Evolutionary conservation across 2,113 vertebrate species (phyloP).

Genomic region (Polypterus bichir): DNA sequence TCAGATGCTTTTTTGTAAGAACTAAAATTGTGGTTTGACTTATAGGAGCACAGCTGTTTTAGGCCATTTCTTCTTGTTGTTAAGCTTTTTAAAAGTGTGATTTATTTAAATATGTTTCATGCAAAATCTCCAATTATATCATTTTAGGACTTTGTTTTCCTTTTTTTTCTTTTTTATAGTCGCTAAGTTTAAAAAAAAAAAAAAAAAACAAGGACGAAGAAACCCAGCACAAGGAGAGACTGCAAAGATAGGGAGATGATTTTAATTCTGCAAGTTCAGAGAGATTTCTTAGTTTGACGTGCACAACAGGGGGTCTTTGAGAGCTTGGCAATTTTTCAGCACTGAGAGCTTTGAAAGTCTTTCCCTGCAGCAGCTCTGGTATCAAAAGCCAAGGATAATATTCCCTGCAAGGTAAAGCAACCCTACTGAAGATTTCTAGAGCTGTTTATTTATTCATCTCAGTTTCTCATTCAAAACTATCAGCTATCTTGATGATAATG

Average conservation of each 20-base stretch:
- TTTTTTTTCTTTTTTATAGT: slow-evolving; percentile 37
- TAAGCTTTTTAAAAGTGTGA: slow-evolving; percentile 47
- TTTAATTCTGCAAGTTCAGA: slow-evolving; percentile 94
- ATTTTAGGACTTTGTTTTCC: slow-evolving; percentile 55
- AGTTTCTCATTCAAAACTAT: slow-evolving; percentile 61
- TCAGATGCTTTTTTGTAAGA: neutral
- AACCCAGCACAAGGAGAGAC: slow-evolving; percentile 71
- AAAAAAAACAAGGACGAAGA: slow-evolving; percentile 62
- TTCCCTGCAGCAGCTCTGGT: slow-evolving; percentile 79
- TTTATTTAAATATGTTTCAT: slow-evolving; percentile 55
- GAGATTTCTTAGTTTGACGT: slow-evolving; percentile 90
- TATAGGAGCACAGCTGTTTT: too few species aligned
- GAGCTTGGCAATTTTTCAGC: slow-evolving; percentile 68
- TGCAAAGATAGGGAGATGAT: slow-evolving; percentile 74
- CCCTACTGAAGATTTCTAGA: slow-evolving; percentile 72
- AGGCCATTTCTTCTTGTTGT: neutral
- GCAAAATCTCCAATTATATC: slow-evolving; percentile 63
- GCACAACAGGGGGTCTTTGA: slow-evolving; percentile 84
- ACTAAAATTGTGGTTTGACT: neutral
- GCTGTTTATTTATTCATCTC: slow-evolving; percentile 84
- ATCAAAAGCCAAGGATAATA: slow-evolving; percentile 92
- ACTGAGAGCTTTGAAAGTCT: slow-evolving; percentile 84
- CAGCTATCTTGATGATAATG: slow-evolving; percentile 59
- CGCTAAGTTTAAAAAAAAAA: too few species aligned
- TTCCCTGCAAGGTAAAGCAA: slow-evolving; percentile 71